Evolutionary conservation across 2,113 vertebrate genomes (phyloP).

Genomic region (Synodontis membranacea): DNA sequence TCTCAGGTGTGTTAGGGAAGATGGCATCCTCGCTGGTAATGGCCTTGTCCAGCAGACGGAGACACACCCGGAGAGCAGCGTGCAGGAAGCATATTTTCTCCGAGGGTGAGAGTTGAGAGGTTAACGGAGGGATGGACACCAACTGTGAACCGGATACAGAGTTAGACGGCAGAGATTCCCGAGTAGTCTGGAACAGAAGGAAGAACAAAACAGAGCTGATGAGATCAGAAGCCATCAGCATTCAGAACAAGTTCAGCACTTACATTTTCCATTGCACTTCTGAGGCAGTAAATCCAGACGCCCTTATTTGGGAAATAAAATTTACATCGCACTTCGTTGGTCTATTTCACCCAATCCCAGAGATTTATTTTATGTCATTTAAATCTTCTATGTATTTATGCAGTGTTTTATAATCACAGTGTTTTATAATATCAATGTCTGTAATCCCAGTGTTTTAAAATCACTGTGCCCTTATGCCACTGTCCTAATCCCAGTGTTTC

Average conservation of each 20-base stretch:
- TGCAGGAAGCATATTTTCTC: conserved; percentile 67
- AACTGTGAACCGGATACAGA: conserved; percentile 49
- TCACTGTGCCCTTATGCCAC: neutral
- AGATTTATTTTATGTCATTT: neutral
- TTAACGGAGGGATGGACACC: conserved; percentile 64
- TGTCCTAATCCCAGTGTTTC: neutral
- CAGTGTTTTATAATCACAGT: neutral
- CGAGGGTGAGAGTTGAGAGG: conserved; percentile 61
- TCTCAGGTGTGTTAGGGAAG: conserved; percentile 49
- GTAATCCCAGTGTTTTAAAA: neutral
- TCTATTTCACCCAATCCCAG: too few relatives aligned
- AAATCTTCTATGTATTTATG: too few relatives aligned
- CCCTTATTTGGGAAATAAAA: neutral
- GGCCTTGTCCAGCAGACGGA: conserved; percentile 65
- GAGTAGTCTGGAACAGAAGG: conserved; percentile 60
- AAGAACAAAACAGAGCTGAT: neutral
- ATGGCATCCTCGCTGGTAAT: conserved; percentile 64
- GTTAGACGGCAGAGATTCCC: conserved; percentile 58
- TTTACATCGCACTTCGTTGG: neutral
- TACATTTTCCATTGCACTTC: neutral
- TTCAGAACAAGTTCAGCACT: neutral
- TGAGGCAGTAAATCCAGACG: neutral
- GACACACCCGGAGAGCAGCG: conserved; percentile 69
- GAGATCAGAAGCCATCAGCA: neutral
- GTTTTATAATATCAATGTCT: too few relatives aligned